Percentiles rank a stretch among this genome's conserved stretches.
Evolutionary conservation across 2,797 vertebrate species (phyloP).

Genomic region (Peromyscus melanophrys): DNA sequence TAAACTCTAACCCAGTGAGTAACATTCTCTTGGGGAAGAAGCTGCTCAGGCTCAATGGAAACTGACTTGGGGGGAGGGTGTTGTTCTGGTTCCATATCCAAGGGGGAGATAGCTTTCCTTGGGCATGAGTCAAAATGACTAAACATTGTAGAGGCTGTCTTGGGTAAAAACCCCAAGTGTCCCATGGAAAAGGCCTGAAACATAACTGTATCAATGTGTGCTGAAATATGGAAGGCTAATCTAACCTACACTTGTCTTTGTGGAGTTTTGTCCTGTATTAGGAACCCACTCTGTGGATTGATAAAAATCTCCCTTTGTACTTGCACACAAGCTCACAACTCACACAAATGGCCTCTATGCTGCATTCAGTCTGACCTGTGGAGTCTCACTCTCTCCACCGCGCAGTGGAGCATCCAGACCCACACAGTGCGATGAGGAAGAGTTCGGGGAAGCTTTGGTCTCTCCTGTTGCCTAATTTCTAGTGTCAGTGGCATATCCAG

Average conservation of each 20-base stretch:
- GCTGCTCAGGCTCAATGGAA: slow-evolving; percentile 11
- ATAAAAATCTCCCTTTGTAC: slow-evolving; percentile 25
- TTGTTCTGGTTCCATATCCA: slow-evolving; percentile 30
- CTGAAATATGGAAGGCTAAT: slow-evolving; percentile 15
- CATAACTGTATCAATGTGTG: not conserved
- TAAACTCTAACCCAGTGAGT: slow-evolving; percentile 62
- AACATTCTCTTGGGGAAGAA: not conserved
- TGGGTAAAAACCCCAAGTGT: not conserved
- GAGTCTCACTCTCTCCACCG: not conserved
- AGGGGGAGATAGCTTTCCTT: slow-evolving; percentile 32
- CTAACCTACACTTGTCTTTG: not conserved
- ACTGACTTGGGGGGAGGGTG: slow-evolving; percentile 19
- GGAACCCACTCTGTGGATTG: not conserved
- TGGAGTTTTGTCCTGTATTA: not conserved
- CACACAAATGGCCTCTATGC: not conserved
- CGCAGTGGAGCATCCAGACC: not conserved
- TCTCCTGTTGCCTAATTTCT: not conserved
- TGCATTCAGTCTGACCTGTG: not conserved
- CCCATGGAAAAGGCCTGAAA: not conserved
- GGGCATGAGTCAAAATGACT: not conserved
- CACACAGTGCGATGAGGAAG: not conserved
- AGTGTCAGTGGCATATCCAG: not conserved
- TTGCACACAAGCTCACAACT: not conserved
- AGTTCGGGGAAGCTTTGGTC: not conserved
- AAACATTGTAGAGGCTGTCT: not conserved